Evolutionary conservation across 2,797 vertebrate genomes (phyloP), one percentile per base, ranked within the genome.

Genomic region (Rhynchotus rufescens): DNA sequence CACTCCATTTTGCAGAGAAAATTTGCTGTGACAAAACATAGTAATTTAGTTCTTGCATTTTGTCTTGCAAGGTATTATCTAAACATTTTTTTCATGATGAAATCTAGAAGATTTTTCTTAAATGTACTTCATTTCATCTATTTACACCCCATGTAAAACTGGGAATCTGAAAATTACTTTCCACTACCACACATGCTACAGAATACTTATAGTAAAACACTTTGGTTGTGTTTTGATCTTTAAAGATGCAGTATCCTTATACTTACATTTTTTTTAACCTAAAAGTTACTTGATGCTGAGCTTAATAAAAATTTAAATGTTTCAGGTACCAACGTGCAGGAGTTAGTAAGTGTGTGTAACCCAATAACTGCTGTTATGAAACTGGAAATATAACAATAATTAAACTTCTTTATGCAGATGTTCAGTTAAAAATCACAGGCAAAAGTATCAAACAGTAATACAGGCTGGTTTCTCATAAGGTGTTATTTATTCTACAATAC

Each of bases 111-210:
- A 97, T 97, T 98, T 98, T 98, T 97, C 86, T 16, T 94, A 94
- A 97, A 97, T 82, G 83, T 93, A 96, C 62, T 96, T 98, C 34
- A 89, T 98, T 94, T 98, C 97, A 98, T 97, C 96, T 99, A 98
- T 98, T 97, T 98, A 99, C 98, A 99, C 97, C 97, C 97, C 98
- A 91, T 42, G 98, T 98, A 98, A 98, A 99, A 98, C 93, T 96
- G 72, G 90, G 97, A 98, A 96, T 95, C 98, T 97, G 94, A 98
- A 98, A 98, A 99, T 99, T 98, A 94, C 97, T 98, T 97, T 97
- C 97, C 98, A 98, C 98, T 98, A 98, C 98, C 98, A 98, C 97
- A 98, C 98, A 98, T 98, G 98, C 98, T 98, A 98, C 98, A 98
- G 98, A 98, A 98, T 98, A 98, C 98, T 97, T 97, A 97, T 98